Conservation (phyloP, 2,888 invertebrate species). For the Acronicta alni region DNA sequence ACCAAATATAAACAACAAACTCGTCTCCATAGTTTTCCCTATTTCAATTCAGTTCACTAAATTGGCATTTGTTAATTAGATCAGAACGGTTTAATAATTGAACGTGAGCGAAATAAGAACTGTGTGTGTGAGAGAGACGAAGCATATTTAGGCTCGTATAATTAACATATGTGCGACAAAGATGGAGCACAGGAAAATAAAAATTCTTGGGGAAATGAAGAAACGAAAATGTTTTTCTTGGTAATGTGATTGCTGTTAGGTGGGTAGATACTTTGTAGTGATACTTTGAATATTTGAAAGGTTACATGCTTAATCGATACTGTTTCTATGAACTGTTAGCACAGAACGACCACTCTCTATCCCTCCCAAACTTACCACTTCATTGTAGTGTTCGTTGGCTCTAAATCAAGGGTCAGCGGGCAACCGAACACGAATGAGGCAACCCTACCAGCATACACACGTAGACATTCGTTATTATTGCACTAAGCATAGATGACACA, state of each 20-base stretch:
- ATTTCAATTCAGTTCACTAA: constrained; percentile 65
- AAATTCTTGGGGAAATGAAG: constrained; percentile 13
- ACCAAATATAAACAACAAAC: constrained; percentile 1
- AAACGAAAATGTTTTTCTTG: constrained; percentile 30
- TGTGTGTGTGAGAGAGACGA: constrained; percentile 42
- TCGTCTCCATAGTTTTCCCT: constrained; percentile 48
- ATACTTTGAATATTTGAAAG: too few relatives aligned
- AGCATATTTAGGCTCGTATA: constrained; percentile 31
- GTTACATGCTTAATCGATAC: too few relatives aligned
- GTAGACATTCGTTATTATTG: too few relatives aligned
- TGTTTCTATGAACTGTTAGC: too few relatives aligned
- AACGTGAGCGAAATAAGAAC: constrained; percentile 50
- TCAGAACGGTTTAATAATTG: constrained; percentile 74
- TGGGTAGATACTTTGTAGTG: too few relatives aligned
- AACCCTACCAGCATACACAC: too few relatives aligned
- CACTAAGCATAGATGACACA: too few relatives aligned
- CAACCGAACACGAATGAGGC: too few relatives aligned
- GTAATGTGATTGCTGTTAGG: constrained; percentile 3
- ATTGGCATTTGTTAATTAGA: constrained; percentile 77
- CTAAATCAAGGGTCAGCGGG: too few relatives aligned
- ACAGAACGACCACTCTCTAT: too few relatives aligned
- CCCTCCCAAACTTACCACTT: too few relatives aligned
- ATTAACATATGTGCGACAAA: constrained; percentile 29
- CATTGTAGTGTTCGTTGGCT: too few relatives aligned
- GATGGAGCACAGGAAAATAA: constrained; percentile 10